Base-by-base conservation (phyloP, 2,888 invertebrate genomes). In the Machimus rusticus region DNA sequence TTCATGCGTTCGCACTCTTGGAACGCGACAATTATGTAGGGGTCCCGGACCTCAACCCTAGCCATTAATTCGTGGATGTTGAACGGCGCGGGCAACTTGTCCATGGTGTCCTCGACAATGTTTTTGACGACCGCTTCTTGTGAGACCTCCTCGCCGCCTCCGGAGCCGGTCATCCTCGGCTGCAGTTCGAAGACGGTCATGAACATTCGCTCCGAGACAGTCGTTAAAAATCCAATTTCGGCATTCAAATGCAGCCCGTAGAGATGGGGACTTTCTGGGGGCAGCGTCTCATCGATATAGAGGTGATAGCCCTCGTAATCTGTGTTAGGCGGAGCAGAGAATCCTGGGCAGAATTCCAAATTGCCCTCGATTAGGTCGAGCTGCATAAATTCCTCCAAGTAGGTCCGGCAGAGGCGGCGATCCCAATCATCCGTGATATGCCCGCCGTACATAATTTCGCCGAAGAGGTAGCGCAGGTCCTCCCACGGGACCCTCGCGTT, bases 391-490 rank as follows among this genome's bases (percentile, higher is more conserved):
- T 97, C 98, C 89, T 96, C 94, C 77, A 99, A 93, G 93, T 97
- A 98, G 0, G 96, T 97, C 85, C 96, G 94, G 91, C 98, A 99
- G 4, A 99, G 94, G 57, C 97, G 94, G 78, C 98, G 94, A 92
- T 99, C 98, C 98, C 98, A 98, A 92, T 99, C 98, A 91, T 99
- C 98, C 0, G 98, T 98, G 90, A 99, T 98, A 91, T 99, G 99
- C 0, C 99, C 99, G 1, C 98, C 98, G 91, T 99, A 99, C 98
- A 99, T 98, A 90, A 99, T 99, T 93, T 99, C 98, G 0, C 98
- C 99, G 91, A 99, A 98, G 28, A 99, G 93, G 92, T 98, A 99
- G 1, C 98, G 95, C 90, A 99, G 93, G 93, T 99, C 98, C 92
- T 98, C 98, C 97, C 98, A 99, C 0, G 98, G 98, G 6, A 98